A percentile compares a stretch with the other conserved stretches of the same genome.
Evolutionary conservation across 2,113 vertebrate genomes (phyloP).

Genomic region (Smithornis capensis): DNA sequence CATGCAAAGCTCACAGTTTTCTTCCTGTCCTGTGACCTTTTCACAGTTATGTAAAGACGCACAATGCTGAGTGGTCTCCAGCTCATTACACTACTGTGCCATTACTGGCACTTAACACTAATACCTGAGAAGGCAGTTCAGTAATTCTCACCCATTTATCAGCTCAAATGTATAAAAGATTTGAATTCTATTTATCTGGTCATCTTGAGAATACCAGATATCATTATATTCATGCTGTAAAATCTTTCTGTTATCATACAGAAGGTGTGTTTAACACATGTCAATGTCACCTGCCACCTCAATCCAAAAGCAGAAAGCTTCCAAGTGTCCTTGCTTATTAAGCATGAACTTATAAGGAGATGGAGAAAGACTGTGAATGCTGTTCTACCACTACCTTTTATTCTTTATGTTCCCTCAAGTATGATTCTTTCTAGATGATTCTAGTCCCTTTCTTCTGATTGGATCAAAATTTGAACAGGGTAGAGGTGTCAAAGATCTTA

Average conservation of each 20-base stretch:
- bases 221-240: background rate
- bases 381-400: background rate
- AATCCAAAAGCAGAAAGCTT: background rate
- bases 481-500: background rate
- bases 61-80: background rate
- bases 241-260: accelerated
- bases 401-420: background rate
- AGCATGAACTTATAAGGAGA: background rate
- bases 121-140: background rate
- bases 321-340: background rate
- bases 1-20: background rate
- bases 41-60: background rate
- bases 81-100: background rate
- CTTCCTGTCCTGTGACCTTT: background rate
- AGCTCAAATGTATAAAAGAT: background rate
- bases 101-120: background rate
- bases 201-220: background rate
- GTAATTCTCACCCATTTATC: background rate
- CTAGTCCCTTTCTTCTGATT: background rate
- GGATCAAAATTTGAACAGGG: background rate
- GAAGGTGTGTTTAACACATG: background rate
- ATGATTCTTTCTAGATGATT: background rate
- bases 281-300: background rate
- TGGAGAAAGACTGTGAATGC: background rate
- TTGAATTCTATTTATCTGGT: background rate